Evolutionary conservation across 2,113 vertebrate genomes (phyloP), one percentile per base, ranked within the genome.

Genomic region (Sarotherodon lohbergeri): DNA sequence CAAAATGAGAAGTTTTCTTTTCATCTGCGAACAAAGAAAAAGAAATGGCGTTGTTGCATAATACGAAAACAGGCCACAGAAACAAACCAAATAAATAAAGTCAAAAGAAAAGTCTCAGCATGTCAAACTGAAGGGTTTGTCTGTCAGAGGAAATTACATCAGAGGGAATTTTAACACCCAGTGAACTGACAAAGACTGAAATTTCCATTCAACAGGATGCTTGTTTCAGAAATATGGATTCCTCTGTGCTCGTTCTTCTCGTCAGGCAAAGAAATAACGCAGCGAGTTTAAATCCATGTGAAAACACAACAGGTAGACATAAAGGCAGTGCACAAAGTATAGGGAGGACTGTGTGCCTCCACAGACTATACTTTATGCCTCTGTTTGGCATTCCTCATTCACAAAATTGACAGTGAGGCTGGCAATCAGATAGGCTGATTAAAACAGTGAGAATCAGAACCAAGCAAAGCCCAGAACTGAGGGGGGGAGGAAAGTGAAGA

Each of bases 301-400:
- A 98, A 99, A 98, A 98, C 97, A 98, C 98, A 98, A 98, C 91
- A 83, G 68, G 68, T 48, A 91, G 71, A 94, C 87, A 93, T 66
- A 93, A 34, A 91, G 46, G 86, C 59, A 93, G 91, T n/a, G 84
- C 94, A 96, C 88, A 96, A 95, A 96, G 94, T 96, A 95, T 95
- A 93, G 92, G 83, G 90, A 92, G 93, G 93, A 89, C 81, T 46
- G 80, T 84, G 57, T 50, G 82, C 94, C 95, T 92, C 92, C 89
- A 4, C 79, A 91, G 73, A 63, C 94, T 95, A 95, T 94, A 96
- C 93, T 95, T 95, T 94, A 91, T 93, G 93, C 87, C 79, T 81
- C 46, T 87, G 88, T 76, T 81, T 34, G 82, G 93, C 95, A 94
- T 95, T 95, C 93, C 90, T 87, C 19, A 3, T 84, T 88, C 84